These are phyloP conservation scores for Gephyroberyx darwinii DNA, from an alignment of 2,797 vertebrate genomes.

Conservation along the genomic window DNA sequence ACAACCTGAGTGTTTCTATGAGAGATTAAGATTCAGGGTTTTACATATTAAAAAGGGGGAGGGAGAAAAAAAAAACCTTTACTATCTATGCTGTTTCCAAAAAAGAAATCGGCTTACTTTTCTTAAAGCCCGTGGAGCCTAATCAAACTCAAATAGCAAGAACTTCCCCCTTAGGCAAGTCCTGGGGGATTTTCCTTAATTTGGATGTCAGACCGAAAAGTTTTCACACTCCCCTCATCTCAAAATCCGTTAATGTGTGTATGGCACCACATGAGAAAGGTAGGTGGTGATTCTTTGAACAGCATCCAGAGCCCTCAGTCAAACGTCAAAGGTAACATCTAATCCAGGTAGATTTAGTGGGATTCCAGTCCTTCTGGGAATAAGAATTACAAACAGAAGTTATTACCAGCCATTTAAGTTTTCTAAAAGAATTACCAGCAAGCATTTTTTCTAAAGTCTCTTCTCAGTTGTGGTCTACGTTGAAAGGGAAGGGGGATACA, in stretches of 20 bases:
- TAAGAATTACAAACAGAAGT: slow-evolving; percentile 48
- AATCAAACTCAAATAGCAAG: slow-evolving; percentile 78
- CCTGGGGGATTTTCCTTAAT: slow-evolving; percentile 77
- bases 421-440: slow-evolving; percentile 66
- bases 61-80: slow-evolving; percentile 43
- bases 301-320: slow-evolving; percentile 19
- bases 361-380: slow-evolving; percentile 51
- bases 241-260: slow-evolving; percentile 67
- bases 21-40: slow-evolving; percentile 72
- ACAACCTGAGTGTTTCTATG: slow-evolving; percentile 53
- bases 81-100: slow-evolving; percentile 71
- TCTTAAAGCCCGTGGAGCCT: slow-evolving; percentile 75
- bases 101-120: slow-evolving; percentile 79
- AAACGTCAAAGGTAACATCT: slow-evolving; percentile 49
- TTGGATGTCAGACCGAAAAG: slow-evolving; percentile 75
- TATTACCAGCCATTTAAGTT: slow-evolving; percentile 53
- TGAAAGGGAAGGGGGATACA: slow-evolving; percentile 19
- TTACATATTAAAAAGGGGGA: slow-evolving; percentile 59
- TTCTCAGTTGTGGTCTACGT: slow-evolving; percentile 57
- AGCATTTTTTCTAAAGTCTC: slow-evolving; percentile 31
- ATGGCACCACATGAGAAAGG: slow-evolving; percentile 58
- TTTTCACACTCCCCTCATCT: slow-evolving; percentile 74
- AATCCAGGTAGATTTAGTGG: slow-evolving; percentile 63
- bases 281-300: slow-evolving; percentile 51
- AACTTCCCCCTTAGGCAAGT: slow-evolving; percentile 72